Evolutionary conservation across 2,888 invertebrate species (phyloP), one percentile per base, ranked within the genome.

Genomic region (Micropterix aruncella): DNA sequence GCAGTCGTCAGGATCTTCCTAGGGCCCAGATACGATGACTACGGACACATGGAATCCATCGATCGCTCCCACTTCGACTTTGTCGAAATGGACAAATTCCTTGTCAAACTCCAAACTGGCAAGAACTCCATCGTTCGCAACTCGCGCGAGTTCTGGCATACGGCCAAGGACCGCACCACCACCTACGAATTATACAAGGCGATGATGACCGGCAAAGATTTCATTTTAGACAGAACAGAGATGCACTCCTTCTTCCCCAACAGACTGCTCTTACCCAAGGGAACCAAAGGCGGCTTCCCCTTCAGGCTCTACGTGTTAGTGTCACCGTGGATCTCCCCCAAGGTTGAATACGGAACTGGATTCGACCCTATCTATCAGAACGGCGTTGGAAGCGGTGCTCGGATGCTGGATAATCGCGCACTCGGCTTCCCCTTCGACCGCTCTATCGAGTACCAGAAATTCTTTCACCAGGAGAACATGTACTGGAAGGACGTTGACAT

Each of bases 371-470:
- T 27, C 27, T 27, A 7, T 12, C 27, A 27, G 12, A 27, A 12
- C 43, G 65, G 63, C 19, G 56, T 64, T 50, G 61, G 60, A 49
- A 57, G 57, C 40, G 65, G 64, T 47, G 51, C 66, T 58, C 55
- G 52, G 51, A 68, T 52, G 36, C 50, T 60, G 19, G 77, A 77
- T 53, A 66, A 65, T 53, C 69, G 69, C 49, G 66, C 77, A 18
- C 60, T 74, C 52, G 74, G 74, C 43, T 79, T 65, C 61, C 77
- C 78, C 19, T 65, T 77, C 48, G 77, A 78, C 58, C 67, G 76
- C 47, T 73, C 72, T 14, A 59, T 69, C 47, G 45, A 66, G 37
- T 65, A 54, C 40, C 62, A 62, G 45, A 59, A 57, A 52, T 63
- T 61, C 63, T 66, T 70, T 61, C 56, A 63, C 41, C 67, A 73